phyloP scores from a whole-genome alignment of 2,888 invertebrate species.

The Chouioia cunea region DNA sequence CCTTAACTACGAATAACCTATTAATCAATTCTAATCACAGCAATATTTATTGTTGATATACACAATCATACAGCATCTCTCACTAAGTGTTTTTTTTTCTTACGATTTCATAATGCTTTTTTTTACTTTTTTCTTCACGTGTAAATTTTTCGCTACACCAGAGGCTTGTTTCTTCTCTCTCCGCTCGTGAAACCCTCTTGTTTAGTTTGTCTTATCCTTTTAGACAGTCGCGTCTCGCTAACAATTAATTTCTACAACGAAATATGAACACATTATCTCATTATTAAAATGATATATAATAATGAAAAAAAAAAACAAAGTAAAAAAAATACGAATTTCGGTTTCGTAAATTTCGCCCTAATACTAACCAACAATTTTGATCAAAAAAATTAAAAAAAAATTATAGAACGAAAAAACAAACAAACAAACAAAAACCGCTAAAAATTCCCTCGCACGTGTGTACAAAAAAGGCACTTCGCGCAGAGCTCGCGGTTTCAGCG shows the following conservation, averaged over 20 bases:
- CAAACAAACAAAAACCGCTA: slow-evolving; percentile 26
- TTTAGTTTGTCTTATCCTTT: slow-evolving; percentile 13
- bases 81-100: slow-evolving; percentile 62
- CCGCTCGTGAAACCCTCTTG: slow-evolving; percentile 38
- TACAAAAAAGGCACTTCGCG: slow-evolving; percentile 53
- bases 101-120: slow-evolving; percentile 47
- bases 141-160: slow-evolving; percentile 33
- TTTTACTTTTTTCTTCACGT: slow-evolving; percentile 37
- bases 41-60: slow-evolving; percentile 70
- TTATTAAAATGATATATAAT: slow-evolving; percentile 39
- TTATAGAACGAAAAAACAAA: slow-evolving; percentile 27
- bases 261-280: slow-evolving; percentile 41
- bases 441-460: slow-evolving; percentile 23
- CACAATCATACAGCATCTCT: slow-evolving; percentile 67
- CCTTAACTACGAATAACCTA: slow-evolving; percentile 65
- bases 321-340: slow-evolving; percentile 36
- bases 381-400: slow-evolving; percentile 30
- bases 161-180: slow-evolving; percentile 40
- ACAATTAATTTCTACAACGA: slow-evolving; percentile 33
- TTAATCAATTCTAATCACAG: slow-evolving; percentile 69
- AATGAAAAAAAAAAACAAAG: slow-evolving; percentile 35
- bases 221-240: slow-evolving; percentile 6
- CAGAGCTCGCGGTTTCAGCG: slow-evolving; percentile 44
- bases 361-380: slow-evolving; percentile 43
- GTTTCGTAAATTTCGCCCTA: slow-evolving; percentile 34